Evolutionary conservation across 2,113 vertebrate species (phyloP).

Genomic region (Elgaria multicarinata): DNA sequence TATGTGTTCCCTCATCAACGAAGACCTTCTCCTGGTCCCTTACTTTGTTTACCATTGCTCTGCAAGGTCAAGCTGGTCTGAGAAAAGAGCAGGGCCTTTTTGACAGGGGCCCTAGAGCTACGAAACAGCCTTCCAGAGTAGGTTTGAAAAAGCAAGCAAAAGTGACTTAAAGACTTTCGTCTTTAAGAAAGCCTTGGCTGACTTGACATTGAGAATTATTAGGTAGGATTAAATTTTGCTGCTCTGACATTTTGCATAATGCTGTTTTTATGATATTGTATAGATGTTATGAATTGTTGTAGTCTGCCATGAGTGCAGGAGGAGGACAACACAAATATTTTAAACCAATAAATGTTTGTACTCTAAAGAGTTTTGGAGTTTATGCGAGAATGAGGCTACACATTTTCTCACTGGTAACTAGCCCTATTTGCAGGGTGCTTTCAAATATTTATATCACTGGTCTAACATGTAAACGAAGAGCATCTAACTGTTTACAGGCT

Average conservation of each 20-base stretch:
- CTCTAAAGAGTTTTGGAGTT: background rate
- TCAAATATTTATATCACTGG: background rate
- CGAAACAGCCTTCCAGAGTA: background rate
- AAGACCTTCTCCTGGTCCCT: background rate
- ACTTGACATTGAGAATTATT: background rate
- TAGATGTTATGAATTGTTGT: background rate
- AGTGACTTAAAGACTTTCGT: background rate
- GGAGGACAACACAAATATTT: background rate
- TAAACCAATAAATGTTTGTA: background rate
- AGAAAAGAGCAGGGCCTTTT: background rate
- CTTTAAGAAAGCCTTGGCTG: background rate
- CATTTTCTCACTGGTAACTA: background rate
- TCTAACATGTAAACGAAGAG: background rate
- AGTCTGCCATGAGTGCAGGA: background rate
- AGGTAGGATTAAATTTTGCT: background rate
- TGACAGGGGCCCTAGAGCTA: background rate
- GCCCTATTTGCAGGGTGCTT: background rate
- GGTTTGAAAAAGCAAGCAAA: background rate
- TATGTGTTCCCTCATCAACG: background rate
- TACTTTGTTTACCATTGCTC: background rate
- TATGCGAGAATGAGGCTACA: background rate
- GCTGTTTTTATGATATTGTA: background rate
- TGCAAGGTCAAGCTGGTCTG: background rate
- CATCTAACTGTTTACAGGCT: background rate
- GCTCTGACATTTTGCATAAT: background rate